Conservation (phyloP, 2,797 vertebrate genomes). For the Pangasius larnaudii region DNA sequence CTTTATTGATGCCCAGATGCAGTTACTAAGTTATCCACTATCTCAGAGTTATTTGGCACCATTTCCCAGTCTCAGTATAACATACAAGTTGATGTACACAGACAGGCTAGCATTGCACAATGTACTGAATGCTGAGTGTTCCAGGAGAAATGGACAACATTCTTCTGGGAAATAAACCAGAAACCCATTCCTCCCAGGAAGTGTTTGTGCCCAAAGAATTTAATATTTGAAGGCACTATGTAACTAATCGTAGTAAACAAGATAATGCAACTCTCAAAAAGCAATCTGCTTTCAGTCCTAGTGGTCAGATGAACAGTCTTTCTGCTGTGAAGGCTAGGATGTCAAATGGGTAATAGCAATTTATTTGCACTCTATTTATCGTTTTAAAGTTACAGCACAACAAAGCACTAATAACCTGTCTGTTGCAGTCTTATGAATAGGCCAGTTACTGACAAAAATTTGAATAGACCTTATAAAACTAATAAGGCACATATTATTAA, state of each 20-base stretch:
- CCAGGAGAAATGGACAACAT: not conserved
- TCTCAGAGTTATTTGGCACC: not conserved
- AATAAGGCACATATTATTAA: not conserved
- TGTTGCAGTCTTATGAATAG: not conserved
- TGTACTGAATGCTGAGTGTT: too few species aligned
- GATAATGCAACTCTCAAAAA: not conserved
- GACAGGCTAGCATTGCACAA: not conserved
- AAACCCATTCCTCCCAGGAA: not conserved
- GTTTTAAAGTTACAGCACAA: not conserved
- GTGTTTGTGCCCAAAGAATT: not conserved
- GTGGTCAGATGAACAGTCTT: not conserved
- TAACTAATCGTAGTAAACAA: not conserved
- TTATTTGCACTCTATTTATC: not conserved
- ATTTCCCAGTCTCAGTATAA: not conserved
- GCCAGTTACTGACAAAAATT: not conserved
- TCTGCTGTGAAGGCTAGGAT: not conserved
- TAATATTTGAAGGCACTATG: not conserved
- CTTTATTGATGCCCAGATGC: not conserved
- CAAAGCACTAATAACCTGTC: not conserved
- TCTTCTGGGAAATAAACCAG: not conserved
- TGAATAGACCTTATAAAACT: not conserved
- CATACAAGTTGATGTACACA: not conserved
- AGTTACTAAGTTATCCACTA: not conserved
- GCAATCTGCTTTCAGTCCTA: not conserved
- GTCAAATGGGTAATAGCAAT: not conserved